Evolutionary conservation across 2,113 vertebrate genomes (phyloP).

Genomic region (Hydrochoerus hydrochaeris): DNA sequence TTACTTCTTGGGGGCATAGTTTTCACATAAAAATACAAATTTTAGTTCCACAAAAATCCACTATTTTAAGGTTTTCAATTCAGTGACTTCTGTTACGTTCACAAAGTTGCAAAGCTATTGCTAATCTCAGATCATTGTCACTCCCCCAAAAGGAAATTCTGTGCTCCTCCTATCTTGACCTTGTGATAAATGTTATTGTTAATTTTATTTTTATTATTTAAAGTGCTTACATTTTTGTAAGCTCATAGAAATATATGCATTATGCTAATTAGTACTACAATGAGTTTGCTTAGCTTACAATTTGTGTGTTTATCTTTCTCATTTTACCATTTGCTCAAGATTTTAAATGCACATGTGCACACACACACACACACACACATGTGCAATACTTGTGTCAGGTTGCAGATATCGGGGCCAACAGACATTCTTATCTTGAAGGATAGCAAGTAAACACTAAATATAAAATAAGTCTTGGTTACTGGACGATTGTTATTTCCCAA

Average conservation of each 20-base stretch:
- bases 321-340: conserved; percentile 30
- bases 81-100: background rate
- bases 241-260: background rate
- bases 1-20: background rate
- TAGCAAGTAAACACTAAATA: background rate
- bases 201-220: conserved; percentile 32
- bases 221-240: conserved; percentile 19
- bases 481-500: background rate
- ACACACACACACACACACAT: background rate
- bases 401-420: background rate
- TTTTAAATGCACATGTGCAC: background rate
- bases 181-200: background rate
- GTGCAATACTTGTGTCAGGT: background rate
- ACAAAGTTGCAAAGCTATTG: background rate
- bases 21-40: conserved; percentile 6
- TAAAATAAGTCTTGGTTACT: background rate
- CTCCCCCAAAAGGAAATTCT: background rate
- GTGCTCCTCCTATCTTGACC: background rate
- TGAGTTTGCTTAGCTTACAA: background rate
- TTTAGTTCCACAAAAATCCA: background rate
- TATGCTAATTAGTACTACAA: background rate
- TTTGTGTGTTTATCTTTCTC: conserved; percentile 8
- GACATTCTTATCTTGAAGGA: background rate
- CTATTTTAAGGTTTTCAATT: background rate
- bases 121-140: conserved; percentile 1